phyloP scores from a whole-genome alignment of 2,888 invertebrate genomes.

The Phytoseiulus persimilis region DNA sequence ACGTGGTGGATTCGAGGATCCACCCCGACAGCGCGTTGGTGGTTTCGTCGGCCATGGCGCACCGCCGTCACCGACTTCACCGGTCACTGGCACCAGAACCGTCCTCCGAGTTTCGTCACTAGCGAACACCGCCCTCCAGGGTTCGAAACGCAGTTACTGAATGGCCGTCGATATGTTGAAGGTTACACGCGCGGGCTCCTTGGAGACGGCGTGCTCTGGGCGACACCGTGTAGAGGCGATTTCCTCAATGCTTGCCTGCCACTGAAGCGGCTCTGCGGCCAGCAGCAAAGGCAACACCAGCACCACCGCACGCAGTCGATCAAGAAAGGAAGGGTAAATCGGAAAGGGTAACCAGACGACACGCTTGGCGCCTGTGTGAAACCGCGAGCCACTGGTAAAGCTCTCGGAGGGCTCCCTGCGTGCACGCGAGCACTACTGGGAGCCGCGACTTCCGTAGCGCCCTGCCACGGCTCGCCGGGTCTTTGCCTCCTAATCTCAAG shows the following conservation, averaged over 20 bases:
- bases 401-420: not conserved
- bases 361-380: not conserved
- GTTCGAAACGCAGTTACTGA: not conserved
- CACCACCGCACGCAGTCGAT: not conserved
- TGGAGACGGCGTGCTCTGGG: not conserved
- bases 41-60: not conserved
- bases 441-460: not conserved
- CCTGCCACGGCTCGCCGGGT: not conserved
- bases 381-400: not conserved
- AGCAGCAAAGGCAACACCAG: not conserved
- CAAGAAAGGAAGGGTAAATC: not conserved
- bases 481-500: not conserved
- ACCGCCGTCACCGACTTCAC: not conserved
- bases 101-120: not conserved
- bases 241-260: not conserved
- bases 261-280: not conserved
- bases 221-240: not conserved
- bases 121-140: not conserved
- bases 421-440: not conserved
- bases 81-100: not conserved
- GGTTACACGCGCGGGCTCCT: not conserved
- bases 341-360: not conserved
- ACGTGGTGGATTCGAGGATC: slow-evolving; percentile 39
- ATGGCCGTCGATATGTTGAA: not conserved
- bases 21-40: not conserved